phyloP scores from a whole-genome alignment of 1,140 invertebrate species.

The Melanaphis sacchari region DNA sequence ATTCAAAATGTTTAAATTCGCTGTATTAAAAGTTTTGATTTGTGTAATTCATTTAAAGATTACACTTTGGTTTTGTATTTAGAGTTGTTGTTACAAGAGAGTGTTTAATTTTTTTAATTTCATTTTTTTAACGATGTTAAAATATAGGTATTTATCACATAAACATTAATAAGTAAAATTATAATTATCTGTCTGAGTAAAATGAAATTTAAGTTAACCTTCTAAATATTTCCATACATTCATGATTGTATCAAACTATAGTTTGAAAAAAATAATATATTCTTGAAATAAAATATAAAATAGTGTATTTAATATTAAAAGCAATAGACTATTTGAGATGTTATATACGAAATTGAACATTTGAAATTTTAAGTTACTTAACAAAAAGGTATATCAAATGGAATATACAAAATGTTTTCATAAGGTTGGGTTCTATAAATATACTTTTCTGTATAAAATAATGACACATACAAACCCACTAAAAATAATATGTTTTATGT shows the following conservation, averaged over 20 bases:
- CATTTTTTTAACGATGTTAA: not conserved
- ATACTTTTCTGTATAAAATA: not conserved
- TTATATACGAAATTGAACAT: not conserved
- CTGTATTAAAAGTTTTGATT: not conserved
- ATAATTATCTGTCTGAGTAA: not conserved
- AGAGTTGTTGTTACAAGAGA: too few species aligned
- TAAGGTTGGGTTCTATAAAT: not conserved
- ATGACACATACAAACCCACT: too few species aligned
- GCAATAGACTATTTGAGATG: not conserved
- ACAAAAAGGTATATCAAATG: not conserved
- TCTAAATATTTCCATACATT: not conserved
- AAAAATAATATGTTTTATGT: not conserved
- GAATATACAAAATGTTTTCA: not conserved
- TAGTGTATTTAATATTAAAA: not conserved
- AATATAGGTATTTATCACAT: not conserved
- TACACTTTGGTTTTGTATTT: not conserved
- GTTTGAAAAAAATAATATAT: not conserved
- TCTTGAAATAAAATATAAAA: not conserved
- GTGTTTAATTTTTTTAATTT: not conserved
- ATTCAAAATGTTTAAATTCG: not conserved
- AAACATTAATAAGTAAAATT: not conserved
- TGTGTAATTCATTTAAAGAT: not conserved
- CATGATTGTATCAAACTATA: not conserved
- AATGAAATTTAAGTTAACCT: not conserved
- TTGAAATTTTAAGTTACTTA: not conserved